These are phyloP conservation scores for Aquatica leii DNA, from an alignment of 2,888 invertebrate species.

Conservation along the genomic window DNA sequence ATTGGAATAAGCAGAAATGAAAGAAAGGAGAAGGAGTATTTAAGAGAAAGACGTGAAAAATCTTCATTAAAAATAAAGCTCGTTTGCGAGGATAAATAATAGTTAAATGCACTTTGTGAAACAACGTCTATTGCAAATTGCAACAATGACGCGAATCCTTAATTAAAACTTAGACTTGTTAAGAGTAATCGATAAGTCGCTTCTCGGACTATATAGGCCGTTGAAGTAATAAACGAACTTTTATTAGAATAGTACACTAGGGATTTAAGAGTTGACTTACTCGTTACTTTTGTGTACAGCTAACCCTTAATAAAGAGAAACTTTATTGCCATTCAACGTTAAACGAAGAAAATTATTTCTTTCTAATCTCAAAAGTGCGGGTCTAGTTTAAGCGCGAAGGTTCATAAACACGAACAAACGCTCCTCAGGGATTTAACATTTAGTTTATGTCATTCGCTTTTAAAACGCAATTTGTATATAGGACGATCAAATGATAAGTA, in stretches of 20 bases:
- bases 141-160: conserved; percentile 35
- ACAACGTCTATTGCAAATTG: conserved; percentile 15
- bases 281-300: conserved; percentile 27
- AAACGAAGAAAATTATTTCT: conserved; percentile 22
- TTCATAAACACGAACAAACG: conserved; percentile 8
- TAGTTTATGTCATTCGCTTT: conserved; percentile 6
- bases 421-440: conserved; percentile 6
- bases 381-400: conserved; percentile 5
- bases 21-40: not conserved
- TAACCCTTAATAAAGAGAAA: conserved; percentile 28
- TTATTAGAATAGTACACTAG: conserved; percentile 36
- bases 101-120: not conserved
- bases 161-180: conserved; percentile 43
- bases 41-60: not conserved
- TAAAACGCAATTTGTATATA: not conserved
- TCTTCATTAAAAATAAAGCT: conserved; percentile 16
- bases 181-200: conserved; percentile 40
- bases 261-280: conserved; percentile 34
- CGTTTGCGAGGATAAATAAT: conserved; percentile 13
- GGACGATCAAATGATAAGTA: too few relatives aligned
- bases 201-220: conserved; percentile 39
- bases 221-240: conserved; percentile 36
- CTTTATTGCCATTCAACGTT: conserved; percentile 29
- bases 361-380: conserved; percentile 13
- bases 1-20: not conserved